Percentiles rank a stretch among this genome's conserved stretches.
phyloP scores from a whole-genome alignment of 1,140 invertebrate genomes.

The Drosophila insularis region DNA sequence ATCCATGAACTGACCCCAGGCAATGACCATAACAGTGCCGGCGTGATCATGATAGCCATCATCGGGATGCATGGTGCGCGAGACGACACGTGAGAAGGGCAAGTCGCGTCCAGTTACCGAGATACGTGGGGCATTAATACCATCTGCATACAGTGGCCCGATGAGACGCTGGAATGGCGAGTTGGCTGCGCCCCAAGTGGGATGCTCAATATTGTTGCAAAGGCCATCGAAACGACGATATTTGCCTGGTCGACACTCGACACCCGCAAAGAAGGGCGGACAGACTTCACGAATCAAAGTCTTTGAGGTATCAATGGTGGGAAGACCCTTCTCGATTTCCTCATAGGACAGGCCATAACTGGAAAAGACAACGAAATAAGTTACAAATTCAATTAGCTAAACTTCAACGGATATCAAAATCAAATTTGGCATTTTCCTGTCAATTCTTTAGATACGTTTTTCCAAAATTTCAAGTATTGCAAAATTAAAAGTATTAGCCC shows the following conservation, averaged over 20 bases:
- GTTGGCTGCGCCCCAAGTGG: constrained; percentile 94
- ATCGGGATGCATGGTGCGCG: constrained; percentile 94
- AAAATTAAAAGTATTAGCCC: constrained; percentile 59
- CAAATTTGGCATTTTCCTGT: constrained; percentile 57
- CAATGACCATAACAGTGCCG: constrained; percentile 96
- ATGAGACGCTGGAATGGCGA: constrained; percentile 92
- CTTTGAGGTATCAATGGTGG: constrained; percentile 94
- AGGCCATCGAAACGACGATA: constrained; percentile 95
- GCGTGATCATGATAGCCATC: constrained; percentile 96
- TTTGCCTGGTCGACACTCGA: constrained; percentile 94
- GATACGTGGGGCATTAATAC: constrained; percentile 91
- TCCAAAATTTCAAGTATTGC: constrained; percentile 54
- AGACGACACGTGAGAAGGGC: constrained; percentile 92
- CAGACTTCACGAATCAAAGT: constrained; percentile 94
- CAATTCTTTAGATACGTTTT: constrained; percentile 15
- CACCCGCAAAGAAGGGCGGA: constrained; percentile 92
- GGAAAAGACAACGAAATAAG: constrained; percentile 20
- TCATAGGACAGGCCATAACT: constrained; percentile 93
- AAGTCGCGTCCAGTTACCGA: constrained; percentile 88
- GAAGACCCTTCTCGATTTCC: constrained; percentile 93
- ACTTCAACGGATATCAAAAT: constrained; percentile 47
- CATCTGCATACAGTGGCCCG: constrained; percentile 90
- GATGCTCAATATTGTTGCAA: constrained; percentile 95
- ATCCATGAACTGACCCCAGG: constrained; percentile 97
- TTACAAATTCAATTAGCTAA: constrained; percentile 33